Evolutionary conservation across 2,888 invertebrate genomes (phyloP), one percentile per base, ranked within the genome.

Genomic region (Agonopterix arenella): DNA sequence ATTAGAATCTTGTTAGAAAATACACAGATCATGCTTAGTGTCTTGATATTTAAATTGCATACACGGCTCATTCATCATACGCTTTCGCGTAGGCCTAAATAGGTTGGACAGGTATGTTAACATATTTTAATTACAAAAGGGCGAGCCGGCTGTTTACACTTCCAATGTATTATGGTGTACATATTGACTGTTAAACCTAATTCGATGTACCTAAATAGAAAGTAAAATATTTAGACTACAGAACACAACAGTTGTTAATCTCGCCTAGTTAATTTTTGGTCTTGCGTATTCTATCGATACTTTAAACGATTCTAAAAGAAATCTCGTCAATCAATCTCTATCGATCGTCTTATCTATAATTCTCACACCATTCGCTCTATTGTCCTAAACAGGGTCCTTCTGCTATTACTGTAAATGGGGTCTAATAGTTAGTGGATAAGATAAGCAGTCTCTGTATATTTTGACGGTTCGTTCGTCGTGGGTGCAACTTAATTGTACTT

Each of bases 391-490:
- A 64, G 66, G 55, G 60, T 62, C 64, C 70, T 67, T 11, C 61
- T 55, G 59, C 66, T 75, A 68, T 75, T 72, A 73, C 70, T 66
- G 59, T 60, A 56, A 73, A 68, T 71, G 66, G 67, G 61, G 63
- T 69, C 64, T 68, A 73, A 67, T 66, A 66, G 68, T 60, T 60
- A 50, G 50, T 46, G 55, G 81, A 80, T 84, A 80, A 83, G 82
- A 82, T 80, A 75, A 70, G 43, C 36, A 36, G 7, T 18, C 48
- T 49, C 49, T 47, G 52, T 54, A 58, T 62, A 61, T 64, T 68
- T 66, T 66, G 62, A 67, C 60, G 54, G 55, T 28, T 56, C 51
- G 40, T 40, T 40, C 56, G 49, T 60, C 59, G 61, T 61, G 60
- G 66, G 59, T 62, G 68, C 65, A 63, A 65, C 65, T 69, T 68